These are phyloP conservation scores for Grantiella picta DNA, from an alignment of 2,113 vertebrate genomes.

Conservation along the genomic window DNA sequence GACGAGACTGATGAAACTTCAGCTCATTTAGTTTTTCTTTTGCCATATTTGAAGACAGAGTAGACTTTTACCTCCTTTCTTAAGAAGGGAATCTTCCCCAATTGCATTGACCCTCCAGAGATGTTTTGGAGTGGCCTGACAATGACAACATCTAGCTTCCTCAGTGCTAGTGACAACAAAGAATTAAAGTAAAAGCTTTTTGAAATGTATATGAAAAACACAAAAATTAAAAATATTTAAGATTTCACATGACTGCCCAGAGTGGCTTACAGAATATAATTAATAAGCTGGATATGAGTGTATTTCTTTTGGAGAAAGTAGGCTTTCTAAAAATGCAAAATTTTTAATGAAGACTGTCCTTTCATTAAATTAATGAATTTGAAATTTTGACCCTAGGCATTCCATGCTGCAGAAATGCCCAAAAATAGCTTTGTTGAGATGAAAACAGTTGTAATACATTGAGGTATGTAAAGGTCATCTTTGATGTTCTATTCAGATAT, in stretches of 20 bases:
- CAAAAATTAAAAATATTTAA: neutral
- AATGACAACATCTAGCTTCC: neutral
- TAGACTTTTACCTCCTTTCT: neutral
- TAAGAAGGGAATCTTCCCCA: neutral
- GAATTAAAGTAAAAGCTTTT: neutral
- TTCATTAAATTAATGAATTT: neutral
- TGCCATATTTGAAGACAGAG: neutral
- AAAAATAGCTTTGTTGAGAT: neutral
- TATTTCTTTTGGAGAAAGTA: neutral
- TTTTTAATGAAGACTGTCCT: neutral
- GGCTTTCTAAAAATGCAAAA: neutral
- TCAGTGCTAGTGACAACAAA: neutral
- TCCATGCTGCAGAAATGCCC: neutral
- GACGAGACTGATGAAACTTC: neutral
- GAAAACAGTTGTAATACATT: accelerated
- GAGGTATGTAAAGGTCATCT: neutral
- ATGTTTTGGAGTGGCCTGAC: neutral
- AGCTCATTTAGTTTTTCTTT: neutral
- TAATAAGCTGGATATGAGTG: neutral
- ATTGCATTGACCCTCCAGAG: accelerated
- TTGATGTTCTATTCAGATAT: neutral
- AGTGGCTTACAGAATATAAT: neutral
- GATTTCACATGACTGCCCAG: neutral
- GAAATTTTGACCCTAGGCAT: neutral
- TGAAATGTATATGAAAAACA: neutral